A percentile compares a stretch with the other conserved stretches of the same genome.
phyloP scores from a whole-genome alignment of 2,888 invertebrate species.

The Nebria brevicollis region DNA sequence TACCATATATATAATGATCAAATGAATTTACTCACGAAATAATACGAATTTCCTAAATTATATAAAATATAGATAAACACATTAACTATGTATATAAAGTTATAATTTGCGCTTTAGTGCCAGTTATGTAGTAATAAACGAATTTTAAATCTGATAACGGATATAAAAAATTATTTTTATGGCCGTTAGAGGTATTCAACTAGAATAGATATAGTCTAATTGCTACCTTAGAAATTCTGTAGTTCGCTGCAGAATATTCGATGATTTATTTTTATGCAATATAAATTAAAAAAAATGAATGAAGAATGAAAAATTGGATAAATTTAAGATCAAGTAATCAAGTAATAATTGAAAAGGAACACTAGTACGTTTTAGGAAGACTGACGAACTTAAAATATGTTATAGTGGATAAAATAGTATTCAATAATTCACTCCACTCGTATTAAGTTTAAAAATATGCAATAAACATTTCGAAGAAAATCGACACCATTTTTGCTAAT shows the following conservation, averaged over 20 bases:
- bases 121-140: too few relatives aligned
- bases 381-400: conserved; percentile 34
- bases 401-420: neutral
- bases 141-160: too few relatives aligned
- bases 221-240: too few relatives aligned
- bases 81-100: neutral
- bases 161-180: too few relatives aligned
- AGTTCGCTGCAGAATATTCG: too few relatives aligned
- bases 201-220: too few relatives aligned
- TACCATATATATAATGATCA: neutral
- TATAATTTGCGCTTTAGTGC: neutral
- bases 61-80: neutral
- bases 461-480: neutral
- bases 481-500: conserved; percentile 37
- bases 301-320: conserved; percentile 1
- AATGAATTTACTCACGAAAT: neutral
- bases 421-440: neutral
- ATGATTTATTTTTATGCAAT: neutral
- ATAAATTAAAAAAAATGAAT: neutral
- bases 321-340: neutral
- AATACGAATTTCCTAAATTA: neutral
- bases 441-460: neutral
- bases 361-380: conserved; percentile 37
- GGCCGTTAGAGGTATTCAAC: too few relatives aligned
- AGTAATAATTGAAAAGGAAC: conserved; percentile 38